Percentiles rank a stretch among this genome's conserved stretches.
Evolutionary conservation across 2,113 vertebrate species (phyloP).

Genomic region (Apeltes quadracus): DNA sequence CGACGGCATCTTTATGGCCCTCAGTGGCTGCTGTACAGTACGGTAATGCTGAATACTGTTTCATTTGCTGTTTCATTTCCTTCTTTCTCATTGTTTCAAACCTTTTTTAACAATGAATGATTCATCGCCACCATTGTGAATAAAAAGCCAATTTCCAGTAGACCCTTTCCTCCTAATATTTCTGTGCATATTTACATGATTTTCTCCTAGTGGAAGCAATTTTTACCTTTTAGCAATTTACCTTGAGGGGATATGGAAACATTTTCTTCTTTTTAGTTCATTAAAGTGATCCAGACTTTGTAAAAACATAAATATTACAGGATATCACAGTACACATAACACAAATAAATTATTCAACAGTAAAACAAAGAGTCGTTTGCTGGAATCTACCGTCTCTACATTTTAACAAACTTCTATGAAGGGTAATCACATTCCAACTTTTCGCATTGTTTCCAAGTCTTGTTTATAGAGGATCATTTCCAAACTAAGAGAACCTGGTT

Average conservation of each 20-base stretch:
- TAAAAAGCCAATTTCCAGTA: not conserved
- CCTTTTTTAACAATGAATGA: too few relatives aligned
- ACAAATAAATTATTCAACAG: not conserved
- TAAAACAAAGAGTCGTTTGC: not conserved
- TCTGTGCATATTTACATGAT: not conserved
- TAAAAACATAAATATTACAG: too few relatives aligned
- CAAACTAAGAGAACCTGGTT: not conserved
- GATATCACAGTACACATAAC: not conserved
- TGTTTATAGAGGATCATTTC: not conserved
- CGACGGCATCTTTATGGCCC: too few relatives aligned
- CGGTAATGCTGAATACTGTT: too few relatives aligned
- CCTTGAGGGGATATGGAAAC: not conserved
- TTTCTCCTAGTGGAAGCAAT: not conserved
- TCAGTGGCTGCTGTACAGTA: too few relatives aligned
- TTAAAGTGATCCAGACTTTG: not conserved
- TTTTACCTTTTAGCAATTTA: slow-evolving; percentile 2
- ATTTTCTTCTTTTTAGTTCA: not conserved
- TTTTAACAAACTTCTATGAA: not conserved
- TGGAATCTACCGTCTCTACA: not conserved
- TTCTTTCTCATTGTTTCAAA: not conserved
- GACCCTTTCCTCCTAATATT: not conserved
- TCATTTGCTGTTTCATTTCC: not conserved
- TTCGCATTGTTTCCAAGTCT: not conserved
- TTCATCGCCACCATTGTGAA: not conserved
- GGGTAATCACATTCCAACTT: not conserved